Evolutionary conservation across 2,797 vertebrate genomes (phyloP), one percentile per base, ranked within the genome.

Genomic region (Acanthurus lineatus): DNA sequence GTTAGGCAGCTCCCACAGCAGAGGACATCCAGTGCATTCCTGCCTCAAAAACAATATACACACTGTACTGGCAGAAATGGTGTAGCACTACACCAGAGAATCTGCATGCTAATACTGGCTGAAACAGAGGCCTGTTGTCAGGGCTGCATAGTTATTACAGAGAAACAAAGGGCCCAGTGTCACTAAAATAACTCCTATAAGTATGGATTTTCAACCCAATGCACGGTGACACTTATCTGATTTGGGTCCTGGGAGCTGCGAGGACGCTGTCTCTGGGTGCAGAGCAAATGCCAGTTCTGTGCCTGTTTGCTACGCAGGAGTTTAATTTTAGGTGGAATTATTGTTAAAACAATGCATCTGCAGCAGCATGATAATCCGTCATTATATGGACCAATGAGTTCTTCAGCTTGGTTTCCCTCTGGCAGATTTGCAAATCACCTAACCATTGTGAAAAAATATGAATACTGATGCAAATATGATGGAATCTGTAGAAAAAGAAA

Each of bases 51-150:
- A 97, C 96, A 99, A 96, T 93, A 84, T 89, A 48, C 63, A 54
- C 85, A 95, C 92, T 97, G 96, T 99, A 61, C 88, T 59, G 84
- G 81, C 84, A 93, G 94, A 95, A 95, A 96, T 90, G 94, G 94
- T 94, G 95, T 95, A 95, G 96, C 94, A 91, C 94, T 96, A 95
- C 96, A 96, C 91, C 93, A 92, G 94, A 93, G 92, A 95, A 95
- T 96, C 95, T 97, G 97, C 95, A 97, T 97, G 93, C 96, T 96
- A 95, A 96, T 95, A 93, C 88, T 91, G 94, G 90, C 62, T 79
- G 72, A 61, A 93, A 98, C 97, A 99, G 95, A 92, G 87, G 86
- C 79, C 91, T 93, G 91, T 97, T 99, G 97, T 98, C 84, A 86
- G 65, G 42, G 89, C 85, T 94, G 96, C 96, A 97, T 95, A 92